Base-by-base conservation (phyloP, 2,797 vertebrate species). In the Arctocebus calabarensis region DNA sequence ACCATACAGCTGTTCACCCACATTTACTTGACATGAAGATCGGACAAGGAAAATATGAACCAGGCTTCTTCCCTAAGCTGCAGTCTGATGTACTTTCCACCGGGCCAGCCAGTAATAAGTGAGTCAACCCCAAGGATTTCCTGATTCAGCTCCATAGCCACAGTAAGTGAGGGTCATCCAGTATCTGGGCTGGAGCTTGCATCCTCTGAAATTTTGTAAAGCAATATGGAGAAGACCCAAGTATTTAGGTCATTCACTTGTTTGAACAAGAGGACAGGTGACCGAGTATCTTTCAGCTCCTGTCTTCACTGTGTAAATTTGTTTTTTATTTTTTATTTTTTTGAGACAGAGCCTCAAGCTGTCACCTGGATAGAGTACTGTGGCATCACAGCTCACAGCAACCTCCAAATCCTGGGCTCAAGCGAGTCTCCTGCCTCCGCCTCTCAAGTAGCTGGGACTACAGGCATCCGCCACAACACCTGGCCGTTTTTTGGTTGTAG, bases 1-100 rank as follows among this genome's bases (percentile, higher is more conserved):
- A 99, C 98, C 99, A 99, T 98, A 99, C 99, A 7, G 99, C 99
- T 17, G 98, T 99, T 94, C 99, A 99, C 91, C 99, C 99, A 22
- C 99, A 99, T 98, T 98, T 99, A 94, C 98, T 99, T 98, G 99
- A 99, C 98, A 99, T 99, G 99, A 99, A 99, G 98, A 99, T 99
- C 40, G 99, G 99, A 68, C 99, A 99, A 98, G 99, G 99, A 7
- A 99, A 99, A 90, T 99, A 99, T 0, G 99, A 99, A 97, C 99
- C 99, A 19, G 99, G 99, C 91, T 99, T 99, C 98, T 99, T 99
- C 98, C 99, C 99, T 57, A 99, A 99, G 29, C 98, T 99, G 89
- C 99, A 99, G 97, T 99, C 99, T 20, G 99, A 99, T 25, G 99
- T 99, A 77, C 99, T 99, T 84, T 99, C 99, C 92, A 99, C 99